Conservation (phyloP, 2,888 invertebrate species). For the Eupithecia centaureata region DNA sequence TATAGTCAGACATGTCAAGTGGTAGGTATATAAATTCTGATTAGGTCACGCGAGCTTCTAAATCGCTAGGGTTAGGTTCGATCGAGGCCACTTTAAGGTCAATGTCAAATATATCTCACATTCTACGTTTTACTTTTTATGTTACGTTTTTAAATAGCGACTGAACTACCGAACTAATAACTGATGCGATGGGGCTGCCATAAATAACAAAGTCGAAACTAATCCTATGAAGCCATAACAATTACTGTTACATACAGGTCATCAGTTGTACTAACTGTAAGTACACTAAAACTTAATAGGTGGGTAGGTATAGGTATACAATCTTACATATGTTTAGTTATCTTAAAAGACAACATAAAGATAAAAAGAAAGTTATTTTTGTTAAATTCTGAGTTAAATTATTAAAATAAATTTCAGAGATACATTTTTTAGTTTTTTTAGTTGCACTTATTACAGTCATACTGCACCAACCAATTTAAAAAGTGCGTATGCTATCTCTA, state of each 20-base stretch:
- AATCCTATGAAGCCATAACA: conserved; percentile 49
- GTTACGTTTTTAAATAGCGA: neutral
- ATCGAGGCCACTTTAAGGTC: conserved; percentile 39
- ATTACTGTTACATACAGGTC: neutral
- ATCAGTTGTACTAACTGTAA: neutral
- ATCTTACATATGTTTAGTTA: neutral
- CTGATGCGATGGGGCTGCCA: conserved; percentile 2
- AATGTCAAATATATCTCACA: conserved; percentile 32
- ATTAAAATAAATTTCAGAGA: too few relatives aligned
- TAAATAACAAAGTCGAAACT: conserved; percentile 15
- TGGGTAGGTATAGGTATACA: neutral
- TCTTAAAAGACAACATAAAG: neutral
- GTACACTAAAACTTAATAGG: neutral
- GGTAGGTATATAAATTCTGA: conserved; percentile 28
- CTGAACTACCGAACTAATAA: conserved; percentile 9
- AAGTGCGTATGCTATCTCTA: neutral
- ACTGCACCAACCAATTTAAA: too few relatives aligned
- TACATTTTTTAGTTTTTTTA: too few relatives aligned
- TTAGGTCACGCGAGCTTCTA: conserved; percentile 39
- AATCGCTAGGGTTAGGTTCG: conserved; percentile 41
- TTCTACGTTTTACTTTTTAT: neutral
- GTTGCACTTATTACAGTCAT: too few relatives aligned
- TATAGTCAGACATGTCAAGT: conserved; percentile 27
- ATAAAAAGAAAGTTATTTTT: too few relatives aligned
- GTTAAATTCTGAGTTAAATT: too few relatives aligned